Percentiles rank a stretch among this genome's conserved stretches.
Evolutionary conservation across 2,113 vertebrate species (phyloP).

Genomic region (Catharus bicknelli): DNA sequence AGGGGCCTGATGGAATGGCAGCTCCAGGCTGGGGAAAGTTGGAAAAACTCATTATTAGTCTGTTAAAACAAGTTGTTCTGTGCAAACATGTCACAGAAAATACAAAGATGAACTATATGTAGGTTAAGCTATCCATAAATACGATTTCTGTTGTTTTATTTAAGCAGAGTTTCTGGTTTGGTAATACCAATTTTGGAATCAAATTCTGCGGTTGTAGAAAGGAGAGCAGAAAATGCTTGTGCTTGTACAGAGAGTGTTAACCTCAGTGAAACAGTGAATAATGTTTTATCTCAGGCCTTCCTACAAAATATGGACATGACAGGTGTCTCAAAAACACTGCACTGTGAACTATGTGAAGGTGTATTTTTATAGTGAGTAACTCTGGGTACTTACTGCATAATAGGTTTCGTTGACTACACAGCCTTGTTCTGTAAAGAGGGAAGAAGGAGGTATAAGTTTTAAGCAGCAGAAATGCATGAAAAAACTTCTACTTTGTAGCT

Average conservation of each 20-base stretch:
- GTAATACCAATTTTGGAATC: not conserved
- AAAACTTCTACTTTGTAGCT: not conserved
- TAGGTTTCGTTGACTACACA: constrained; percentile 51
- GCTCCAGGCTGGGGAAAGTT: constrained; percentile 61
- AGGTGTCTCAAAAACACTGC: not conserved
- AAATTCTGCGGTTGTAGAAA: not conserved
- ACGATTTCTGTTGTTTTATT: not conserved
- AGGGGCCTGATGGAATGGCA: constrained; percentile 53
- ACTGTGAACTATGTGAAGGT: not conserved
- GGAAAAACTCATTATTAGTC: not conserved
- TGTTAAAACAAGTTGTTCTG: not conserved
- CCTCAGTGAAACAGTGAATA: not conserved
- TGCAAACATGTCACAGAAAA: rapidly evolving
- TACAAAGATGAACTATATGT: not conserved
- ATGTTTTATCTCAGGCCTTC: not conserved
- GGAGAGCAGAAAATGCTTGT: not conserved
- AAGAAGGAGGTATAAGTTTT: not conserved
- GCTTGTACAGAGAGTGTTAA: not conserved
- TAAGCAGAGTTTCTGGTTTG: not conserved
- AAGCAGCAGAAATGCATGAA: not conserved
- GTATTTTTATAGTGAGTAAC: not conserved
- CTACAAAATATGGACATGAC: not conserved
- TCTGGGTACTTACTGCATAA: constrained; percentile 59
- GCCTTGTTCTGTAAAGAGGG: constrained; percentile 26
- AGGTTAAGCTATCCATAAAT: not conserved